Evolutionary conservation across 2,888 invertebrate genomes (phyloP).

Genomic region (Lobophora halterata): DNA sequence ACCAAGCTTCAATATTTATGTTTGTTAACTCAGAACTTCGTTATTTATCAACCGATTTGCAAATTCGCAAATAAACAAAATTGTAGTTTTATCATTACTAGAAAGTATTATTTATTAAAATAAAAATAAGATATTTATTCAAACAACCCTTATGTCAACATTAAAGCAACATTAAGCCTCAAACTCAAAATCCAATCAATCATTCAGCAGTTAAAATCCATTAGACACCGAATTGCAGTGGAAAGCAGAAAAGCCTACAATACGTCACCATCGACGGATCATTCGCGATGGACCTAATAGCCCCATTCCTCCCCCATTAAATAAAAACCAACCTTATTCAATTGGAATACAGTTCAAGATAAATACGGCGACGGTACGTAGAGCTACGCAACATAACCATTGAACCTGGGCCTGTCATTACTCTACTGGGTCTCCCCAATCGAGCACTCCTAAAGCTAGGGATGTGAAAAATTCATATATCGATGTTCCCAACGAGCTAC

Average conservation of each 20-base stretch:
- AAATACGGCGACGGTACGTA: no score
- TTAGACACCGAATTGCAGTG: conserved; percentile 48
- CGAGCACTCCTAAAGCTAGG: no score
- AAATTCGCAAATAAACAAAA: no score
- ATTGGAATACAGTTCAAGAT: conserved; percentile 20
- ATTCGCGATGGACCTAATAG: conserved; percentile 69
- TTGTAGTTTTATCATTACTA: no score
- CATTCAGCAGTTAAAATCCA: conserved; percentile 34
- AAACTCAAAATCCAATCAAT: conserved; percentile 15
- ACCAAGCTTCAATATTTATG: no score
- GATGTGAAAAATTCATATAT: no score
- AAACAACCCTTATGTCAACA: conserved; percentile 5
- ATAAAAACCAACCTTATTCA: conserved; percentile 36
- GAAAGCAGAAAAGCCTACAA: conserved; percentile 69
- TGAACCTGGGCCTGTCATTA: conserved; percentile 40
- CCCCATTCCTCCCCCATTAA: conserved; percentile 19
- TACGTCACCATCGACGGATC: conserved; percentile 72
- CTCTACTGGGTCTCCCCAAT: conserved; percentile 19
- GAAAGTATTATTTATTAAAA: no score
- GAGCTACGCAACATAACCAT: conserved; percentile 43
- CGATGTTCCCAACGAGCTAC: no score
- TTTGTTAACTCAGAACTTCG: no score
- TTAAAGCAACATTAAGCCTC: conserved; percentile 13
- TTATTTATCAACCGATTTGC: no score
- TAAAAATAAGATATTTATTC: no score